Base-by-base conservation (phyloP, 1,140 invertebrate genomes). In the Papilio xuthus region DNA sequence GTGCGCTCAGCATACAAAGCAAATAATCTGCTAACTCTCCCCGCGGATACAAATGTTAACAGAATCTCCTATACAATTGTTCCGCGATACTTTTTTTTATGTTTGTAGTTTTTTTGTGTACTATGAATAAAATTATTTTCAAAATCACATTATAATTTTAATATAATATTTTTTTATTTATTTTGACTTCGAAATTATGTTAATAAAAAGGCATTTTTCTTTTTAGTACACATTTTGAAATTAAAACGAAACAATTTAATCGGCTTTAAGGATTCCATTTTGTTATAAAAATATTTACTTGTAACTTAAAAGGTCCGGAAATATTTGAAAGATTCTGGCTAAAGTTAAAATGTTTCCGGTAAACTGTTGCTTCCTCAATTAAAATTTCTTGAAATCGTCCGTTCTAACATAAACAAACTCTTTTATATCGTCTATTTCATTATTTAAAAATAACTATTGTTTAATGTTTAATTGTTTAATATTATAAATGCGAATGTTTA, bases 11-110 rank as follows among this genome's bases (percentile, higher is more conserved):
- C 60, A 26, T 67, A 28, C 60, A 67, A 67, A 67, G 60, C 60
- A 67, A 60, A 67, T 67, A 67, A 67, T 67, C 60, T 67, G 60
- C 56, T 60, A 60, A 60, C 56, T 26, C 60, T 67, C 12, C 26
- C 12, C 12, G 26, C 26, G 60, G 23, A 67, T 28, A 67, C 56
- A 26, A 60, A 23, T 26, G 32, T 67, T 28, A 67, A 26, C 12
- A 67, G 56, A 26, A 60, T 13, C 10, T 37, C 7, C 32, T 37
- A 37, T 37, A 37, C 32, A 6, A 9, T n/a, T 53, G 18, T 53
- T 53, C 18, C 15, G 6, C 18, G 1, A 44, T 13, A 47, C 44
- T 47, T 15, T 18, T 18, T 4, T 47, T 18, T 47, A 15, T 47
- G 15, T 47, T 47, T 47, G 15, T 47, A 18, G 18, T 47, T 6